A percentile compares a stretch with the other conserved stretches of the same genome.
phyloP scores from a whole-genome alignment of 2,113 vertebrate species.

The Pterocles orientalis region DNA sequence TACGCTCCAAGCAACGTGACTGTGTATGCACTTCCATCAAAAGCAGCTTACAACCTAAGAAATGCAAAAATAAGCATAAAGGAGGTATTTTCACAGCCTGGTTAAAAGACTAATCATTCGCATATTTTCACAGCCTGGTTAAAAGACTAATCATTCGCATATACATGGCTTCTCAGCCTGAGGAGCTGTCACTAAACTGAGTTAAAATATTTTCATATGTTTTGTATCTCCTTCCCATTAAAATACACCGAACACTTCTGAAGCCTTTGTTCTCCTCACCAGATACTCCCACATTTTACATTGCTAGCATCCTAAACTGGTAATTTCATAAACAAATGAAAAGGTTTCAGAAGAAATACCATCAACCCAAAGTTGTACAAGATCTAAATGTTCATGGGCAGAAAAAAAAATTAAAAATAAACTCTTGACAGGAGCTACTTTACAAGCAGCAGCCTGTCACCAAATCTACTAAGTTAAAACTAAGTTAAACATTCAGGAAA shows the following conservation, averaged over 20 bases:
- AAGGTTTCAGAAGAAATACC: not conserved
- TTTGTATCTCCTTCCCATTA: not conserved
- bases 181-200: not conserved
- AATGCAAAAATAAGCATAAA: not conserved
- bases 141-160: not conserved
- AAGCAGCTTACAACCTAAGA: not conserved
- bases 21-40: not conserved
- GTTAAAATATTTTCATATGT: not conserved
- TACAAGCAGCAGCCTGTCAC: not conserved
- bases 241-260: not conserved
- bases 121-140: not conserved
- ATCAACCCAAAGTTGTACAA: not conserved
- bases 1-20: not conserved
- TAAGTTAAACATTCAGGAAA: not conserved
- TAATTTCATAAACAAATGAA: not conserved
- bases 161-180: not conserved
- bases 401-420: not conserved
- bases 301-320: not conserved
- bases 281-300: not conserved
- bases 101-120: not conserved
- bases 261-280: not conserved
- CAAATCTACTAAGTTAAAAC: not conserved
- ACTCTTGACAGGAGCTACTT: not conserved
- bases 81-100: not conserved
- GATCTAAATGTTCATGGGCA: not conserved